Conservation (phyloP, 2,797 vertebrate species). For the Notolepis coatsorum region DNA sequence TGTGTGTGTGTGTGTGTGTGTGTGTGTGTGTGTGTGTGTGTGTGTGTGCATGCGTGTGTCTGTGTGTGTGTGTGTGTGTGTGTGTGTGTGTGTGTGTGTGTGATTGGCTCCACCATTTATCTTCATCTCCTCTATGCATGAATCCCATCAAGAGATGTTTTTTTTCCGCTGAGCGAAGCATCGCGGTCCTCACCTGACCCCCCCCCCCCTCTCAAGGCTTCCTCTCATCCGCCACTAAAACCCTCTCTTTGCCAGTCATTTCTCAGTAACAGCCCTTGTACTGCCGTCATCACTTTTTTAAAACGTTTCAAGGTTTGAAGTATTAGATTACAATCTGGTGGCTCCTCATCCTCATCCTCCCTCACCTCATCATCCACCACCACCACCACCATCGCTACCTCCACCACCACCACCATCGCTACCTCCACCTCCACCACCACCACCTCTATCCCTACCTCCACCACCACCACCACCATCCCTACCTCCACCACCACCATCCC, state of each 20-base stretch:
- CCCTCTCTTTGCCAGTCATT: not conserved
- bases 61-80: conserved; percentile 1
- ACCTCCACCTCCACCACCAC: conserved; percentile 1
- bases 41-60: not conserved
- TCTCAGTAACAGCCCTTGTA: not conserved
- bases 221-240: not conserved
- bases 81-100: not conserved
- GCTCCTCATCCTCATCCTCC: not conserved
- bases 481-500: not conserved
- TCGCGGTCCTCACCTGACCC: not conserved
- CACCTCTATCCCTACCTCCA: no score
- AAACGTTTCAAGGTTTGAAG: not conserved
- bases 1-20: not conserved
- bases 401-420: conserved; percentile 2
- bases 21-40: conserved; percentile 1
- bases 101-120: not conserved
- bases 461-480: not conserved
- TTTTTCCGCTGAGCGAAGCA: conserved; percentile 5
- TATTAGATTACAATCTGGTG: not conserved
- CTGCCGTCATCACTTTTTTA: not conserved
- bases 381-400: not conserved
- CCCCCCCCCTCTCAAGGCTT: not conserved
- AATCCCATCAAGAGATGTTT: not conserved
- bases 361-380: no score
- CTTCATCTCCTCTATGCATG: not conserved